Conservation (phyloP, 2,888 invertebrate species). For the Plagodis dolabraria region DNA sequence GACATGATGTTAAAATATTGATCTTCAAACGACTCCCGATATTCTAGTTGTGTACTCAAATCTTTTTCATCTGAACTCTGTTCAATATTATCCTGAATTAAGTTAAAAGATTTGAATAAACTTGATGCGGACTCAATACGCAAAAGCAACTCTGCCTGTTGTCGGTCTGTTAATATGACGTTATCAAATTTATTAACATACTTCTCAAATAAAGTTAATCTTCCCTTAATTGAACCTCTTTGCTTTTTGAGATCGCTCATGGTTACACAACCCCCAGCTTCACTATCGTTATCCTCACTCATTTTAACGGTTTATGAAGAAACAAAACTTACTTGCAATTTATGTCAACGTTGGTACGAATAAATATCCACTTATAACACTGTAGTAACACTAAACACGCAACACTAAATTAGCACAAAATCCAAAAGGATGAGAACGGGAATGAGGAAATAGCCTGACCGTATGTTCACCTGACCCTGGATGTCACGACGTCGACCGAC, state of each 20-base stretch:
- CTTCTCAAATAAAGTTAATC: conserved; percentile 14
- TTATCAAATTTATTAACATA: conserved; percentile 6
- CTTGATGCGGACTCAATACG: not conserved
- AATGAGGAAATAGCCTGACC: too few species aligned
- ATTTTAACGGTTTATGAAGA: not conserved
- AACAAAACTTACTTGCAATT: not conserved
- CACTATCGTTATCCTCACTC: conserved; percentile 2
- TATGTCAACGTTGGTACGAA: not conserved
- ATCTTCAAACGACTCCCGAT: conserved; percentile 27
- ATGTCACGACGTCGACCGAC: too few species aligned
- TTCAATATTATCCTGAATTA: conserved; percentile 15
- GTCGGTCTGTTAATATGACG: conserved; percentile 1
- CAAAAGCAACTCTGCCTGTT: conserved; percentile 1
- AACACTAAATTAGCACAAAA: too few species aligned
- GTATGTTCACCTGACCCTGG: too few species aligned
- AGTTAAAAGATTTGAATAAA: conserved; percentile 3
- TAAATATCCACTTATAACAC: too few species aligned
- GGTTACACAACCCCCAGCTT: not conserved
- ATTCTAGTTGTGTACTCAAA: conserved; percentile 8
- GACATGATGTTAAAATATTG: conserved; percentile 20
- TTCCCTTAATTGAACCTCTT: conserved; percentile 6
- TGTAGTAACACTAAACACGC: too few species aligned
- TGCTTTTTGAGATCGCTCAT: conserved; percentile 5
- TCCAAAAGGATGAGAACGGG: too few species aligned
- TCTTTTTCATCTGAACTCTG: conserved; percentile 11